Conservation (phyloP, 2,113 vertebrate species). For the Oncorhynchus kisutch region DNA sequence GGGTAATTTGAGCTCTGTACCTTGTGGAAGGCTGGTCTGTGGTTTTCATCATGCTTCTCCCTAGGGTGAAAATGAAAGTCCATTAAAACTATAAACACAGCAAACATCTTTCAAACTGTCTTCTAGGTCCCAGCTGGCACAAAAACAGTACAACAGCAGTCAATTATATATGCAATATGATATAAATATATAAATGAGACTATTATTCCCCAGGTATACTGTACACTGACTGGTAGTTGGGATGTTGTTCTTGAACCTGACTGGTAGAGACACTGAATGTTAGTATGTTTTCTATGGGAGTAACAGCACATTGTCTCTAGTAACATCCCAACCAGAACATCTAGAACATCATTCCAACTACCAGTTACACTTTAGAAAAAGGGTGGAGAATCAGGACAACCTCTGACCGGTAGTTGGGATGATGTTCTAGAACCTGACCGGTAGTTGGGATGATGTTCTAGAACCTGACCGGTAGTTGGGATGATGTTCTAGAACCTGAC, state of each 20-base stretch:
- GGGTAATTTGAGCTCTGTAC: slow-evolving; percentile 56
- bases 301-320: no score
- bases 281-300: no score
- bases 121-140: background rate
- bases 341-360: no score
- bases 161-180: background rate
- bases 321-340: no score
- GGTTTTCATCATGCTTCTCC: slow-evolving; percentile 97
- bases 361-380: no score
- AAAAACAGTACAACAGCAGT: background rate
- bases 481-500: no score
- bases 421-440: background rate
- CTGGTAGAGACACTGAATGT: no score
- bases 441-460: no score
- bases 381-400: no score
- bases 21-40: slow-evolving; percentile 93
- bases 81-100: background rate
- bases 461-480: no score
- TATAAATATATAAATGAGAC: no score
- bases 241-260: background rate
- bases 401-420: no score
- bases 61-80: slow-evolving; percentile 58
- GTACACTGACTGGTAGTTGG: slow-evolving; percentile 3
- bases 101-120: background rate
- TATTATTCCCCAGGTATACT: background rate